These are phyloP conservation scores for Tetragnatha montana DNA, from an alignment of 2,888 invertebrate genomes.

Conservation along the genomic window DNA sequence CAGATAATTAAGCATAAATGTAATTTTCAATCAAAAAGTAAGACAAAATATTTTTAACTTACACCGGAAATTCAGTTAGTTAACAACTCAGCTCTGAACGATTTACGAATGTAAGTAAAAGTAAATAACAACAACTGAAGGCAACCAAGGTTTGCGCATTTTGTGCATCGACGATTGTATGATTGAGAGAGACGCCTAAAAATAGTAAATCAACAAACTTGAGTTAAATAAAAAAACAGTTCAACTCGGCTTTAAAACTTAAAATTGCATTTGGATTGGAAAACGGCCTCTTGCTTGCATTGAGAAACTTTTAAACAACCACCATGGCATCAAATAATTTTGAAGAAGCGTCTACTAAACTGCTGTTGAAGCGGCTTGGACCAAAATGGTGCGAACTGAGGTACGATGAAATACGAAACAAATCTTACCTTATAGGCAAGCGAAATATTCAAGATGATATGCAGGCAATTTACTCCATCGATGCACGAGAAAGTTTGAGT, in stretches of 20 bases:
- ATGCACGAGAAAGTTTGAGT: conserved; percentile 7
- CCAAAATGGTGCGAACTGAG: conserved; percentile 43
- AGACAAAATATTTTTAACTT: neutral
- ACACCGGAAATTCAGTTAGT: no score
- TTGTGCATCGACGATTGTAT: no score
- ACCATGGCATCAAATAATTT: neutral
- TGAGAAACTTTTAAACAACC: neutral
- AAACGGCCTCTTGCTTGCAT: no score
- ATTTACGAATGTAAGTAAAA: neutral
- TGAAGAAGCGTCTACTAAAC: conserved; percentile 38
- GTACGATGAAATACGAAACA: conserved; percentile 50
- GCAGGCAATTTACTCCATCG: neutral
- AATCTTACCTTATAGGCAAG: conserved; percentile 58
- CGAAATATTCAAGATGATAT: neutral
- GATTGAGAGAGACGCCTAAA: neutral
- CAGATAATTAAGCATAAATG: no score
- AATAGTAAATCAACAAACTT: neutral
- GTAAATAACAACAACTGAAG: no score
- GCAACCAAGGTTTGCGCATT: no score
- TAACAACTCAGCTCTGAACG: conserved; percentile 1
- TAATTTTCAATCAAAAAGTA: neutral
- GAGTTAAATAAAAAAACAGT: neutral
- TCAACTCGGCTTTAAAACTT: no score
- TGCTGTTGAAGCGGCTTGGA: conserved; percentile 26
- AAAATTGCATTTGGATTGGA: no score